These are phyloP conservation scores for Drosophila suzukii DNA, from an alignment of 1,140 invertebrate species.

Conservation along the genomic window DNA sequence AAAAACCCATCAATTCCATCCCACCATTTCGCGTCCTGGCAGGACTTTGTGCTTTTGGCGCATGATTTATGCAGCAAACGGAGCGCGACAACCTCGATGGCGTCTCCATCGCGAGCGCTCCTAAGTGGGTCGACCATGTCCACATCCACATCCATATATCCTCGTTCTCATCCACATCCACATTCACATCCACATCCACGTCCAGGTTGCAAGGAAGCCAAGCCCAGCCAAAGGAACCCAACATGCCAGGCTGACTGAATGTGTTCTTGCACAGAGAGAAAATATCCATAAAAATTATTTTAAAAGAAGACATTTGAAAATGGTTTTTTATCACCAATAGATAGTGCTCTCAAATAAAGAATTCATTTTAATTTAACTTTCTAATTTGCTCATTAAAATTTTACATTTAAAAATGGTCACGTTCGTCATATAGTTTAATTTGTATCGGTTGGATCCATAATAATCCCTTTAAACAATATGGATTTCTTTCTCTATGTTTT, in stretches of 20 bases:
- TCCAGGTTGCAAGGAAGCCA: constrained; percentile 10
- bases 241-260: constrained; percentile 5
- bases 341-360: background rate
- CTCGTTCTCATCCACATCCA: constrained; percentile 29
- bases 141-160: constrained; percentile 19
- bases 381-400: background rate
- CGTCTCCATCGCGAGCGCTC: constrained; percentile 16
- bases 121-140: constrained; percentile 62
- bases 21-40: constrained; percentile 24
- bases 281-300: background rate
- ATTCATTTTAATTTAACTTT: background rate
- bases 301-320: background rate
- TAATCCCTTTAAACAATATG: background rate
- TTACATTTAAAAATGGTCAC: background rate
- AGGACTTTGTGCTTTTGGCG: constrained; percentile 74
- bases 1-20: background rate
- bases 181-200: constrained; percentile 4
- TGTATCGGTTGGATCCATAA: background rate
- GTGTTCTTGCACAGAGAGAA: constrained; percentile 6
- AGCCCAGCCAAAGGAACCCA: background rate
- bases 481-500: background rate
- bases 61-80: constrained; percentile 74
- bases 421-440: background rate
- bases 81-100: constrained; percentile 50
- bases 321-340: background rate